Conservation (phyloP, 2,888 invertebrate genomes). For the Neuroscelio doddi region DNA sequence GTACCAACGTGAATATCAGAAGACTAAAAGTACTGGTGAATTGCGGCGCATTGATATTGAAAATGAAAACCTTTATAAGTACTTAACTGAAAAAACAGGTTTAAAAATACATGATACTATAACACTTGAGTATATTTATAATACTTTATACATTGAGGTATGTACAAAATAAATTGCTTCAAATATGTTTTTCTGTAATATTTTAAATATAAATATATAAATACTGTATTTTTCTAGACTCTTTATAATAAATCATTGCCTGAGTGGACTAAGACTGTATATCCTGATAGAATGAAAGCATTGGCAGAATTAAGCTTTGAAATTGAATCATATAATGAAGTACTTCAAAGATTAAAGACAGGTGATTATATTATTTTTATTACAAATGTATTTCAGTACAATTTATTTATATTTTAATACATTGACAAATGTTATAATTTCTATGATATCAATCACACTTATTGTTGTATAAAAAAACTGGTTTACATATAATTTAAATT, state of each 20-base stretch:
- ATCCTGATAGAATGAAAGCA: slow-evolving; percentile 77
- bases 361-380: slow-evolving; percentile 52
- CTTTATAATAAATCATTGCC: slow-evolving; percentile 79
- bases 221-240: slow-evolving; percentile 52
- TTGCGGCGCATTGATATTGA: slow-evolving; percentile 75
- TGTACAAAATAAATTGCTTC: slow-evolving; percentile 10
- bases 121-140: slow-evolving; percentile 78
- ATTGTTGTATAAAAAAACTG: too few relatives aligned
- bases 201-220: background rate
- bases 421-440: background rate
- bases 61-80: slow-evolving; percentile 78
- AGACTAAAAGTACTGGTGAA: slow-evolving; percentile 73
- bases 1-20: slow-evolving; percentile 76
- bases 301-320: slow-evolving; percentile 77
- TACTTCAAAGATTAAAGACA: slow-evolving; percentile 69
- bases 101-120: slow-evolving; percentile 74
- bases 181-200: background rate
- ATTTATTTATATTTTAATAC: too few relatives aligned
- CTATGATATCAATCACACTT: too few relatives aligned
- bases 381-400: background rate
- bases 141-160: slow-evolving; percentile 80
- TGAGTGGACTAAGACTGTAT: slow-evolving; percentile 79
- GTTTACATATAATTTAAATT: too few relatives aligned
- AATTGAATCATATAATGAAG: slow-evolving; percentile 65
- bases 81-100: slow-evolving; percentile 79